These are phyloP conservation scores for Achlya flavicornis DNA, from an alignment of 2,888 invertebrate genomes.

Conservation along the genomic window DNA sequence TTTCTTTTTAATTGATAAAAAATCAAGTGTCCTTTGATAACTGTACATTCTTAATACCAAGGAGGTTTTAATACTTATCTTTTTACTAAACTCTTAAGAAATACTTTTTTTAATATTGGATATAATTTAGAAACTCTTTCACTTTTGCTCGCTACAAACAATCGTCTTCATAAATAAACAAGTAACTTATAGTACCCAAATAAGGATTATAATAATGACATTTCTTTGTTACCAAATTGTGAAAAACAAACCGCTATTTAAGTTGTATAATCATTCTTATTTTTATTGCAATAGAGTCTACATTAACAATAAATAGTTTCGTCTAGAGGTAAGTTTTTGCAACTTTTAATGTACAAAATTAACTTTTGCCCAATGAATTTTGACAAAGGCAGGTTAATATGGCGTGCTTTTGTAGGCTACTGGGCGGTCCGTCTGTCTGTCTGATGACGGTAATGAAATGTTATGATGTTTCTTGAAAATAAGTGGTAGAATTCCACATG, in stretches of 20 bases:
- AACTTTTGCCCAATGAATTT: constrained; percentile 70
- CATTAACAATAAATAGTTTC: constrained; percentile 18
- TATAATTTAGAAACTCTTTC: constrained; percentile 19
- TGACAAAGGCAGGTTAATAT: constrained; percentile 60
- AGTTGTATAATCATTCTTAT: constrained; percentile 13
- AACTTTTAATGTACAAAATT: constrained; percentile 48
- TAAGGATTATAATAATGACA: constrained; percentile 71
- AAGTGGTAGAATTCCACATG: constrained; percentile 9
- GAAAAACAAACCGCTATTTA: constrained; percentile 10
- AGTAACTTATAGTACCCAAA: constrained; percentile 51
- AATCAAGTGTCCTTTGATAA: constrained; percentile 12
- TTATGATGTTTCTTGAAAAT: constrained; percentile 44
- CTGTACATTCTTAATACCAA: background rate
- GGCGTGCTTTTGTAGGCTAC: constrained; percentile 57
- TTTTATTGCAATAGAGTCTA: constrained; percentile 15
- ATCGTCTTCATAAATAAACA: constrained; percentile 44
- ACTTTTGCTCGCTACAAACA: constrained; percentile 25
- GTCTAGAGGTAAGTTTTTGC: background rate
- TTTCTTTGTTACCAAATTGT: constrained; percentile 57
- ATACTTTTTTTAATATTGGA: too few species aligned
- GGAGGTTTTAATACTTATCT: background rate
- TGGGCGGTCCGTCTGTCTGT: constrained; percentile 60
- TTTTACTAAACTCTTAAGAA: constrained; percentile 13
- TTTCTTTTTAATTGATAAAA: constrained; percentile 11
- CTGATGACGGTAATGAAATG: constrained; percentile 39